Percentiles rank a stretch among this genome's conserved stretches.
phyloP scores from a whole-genome alignment of 2,113 vertebrate genomes.

The Aleadryas rufinucha region DNA sequence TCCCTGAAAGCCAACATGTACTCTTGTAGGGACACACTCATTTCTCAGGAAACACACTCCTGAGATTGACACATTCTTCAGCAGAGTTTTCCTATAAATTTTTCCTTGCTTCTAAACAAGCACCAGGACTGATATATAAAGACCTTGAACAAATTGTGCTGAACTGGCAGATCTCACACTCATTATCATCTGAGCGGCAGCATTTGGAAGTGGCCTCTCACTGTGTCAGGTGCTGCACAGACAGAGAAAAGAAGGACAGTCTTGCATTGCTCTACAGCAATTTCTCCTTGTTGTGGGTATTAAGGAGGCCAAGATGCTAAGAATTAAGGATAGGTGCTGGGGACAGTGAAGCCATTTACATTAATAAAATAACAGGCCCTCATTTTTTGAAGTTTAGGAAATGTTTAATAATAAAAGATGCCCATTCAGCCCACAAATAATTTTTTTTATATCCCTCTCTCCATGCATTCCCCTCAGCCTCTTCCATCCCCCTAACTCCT shows the following conservation, averaged over 20 bases:
- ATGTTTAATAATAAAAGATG: neutral
- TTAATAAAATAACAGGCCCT: neutral
- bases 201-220: neutral
- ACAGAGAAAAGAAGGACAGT: neutral
- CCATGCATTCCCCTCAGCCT: rapidly evolving
- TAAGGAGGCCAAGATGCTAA: neutral
- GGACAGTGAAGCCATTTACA: neutral
- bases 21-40: neutral
- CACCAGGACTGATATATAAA: neutral
- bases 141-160: neutral
- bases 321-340: neutral
- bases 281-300: neutral
- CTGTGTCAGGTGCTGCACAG: neutral
- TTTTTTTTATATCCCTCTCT: neutral
- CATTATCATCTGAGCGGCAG: neutral
- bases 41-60: neutral
- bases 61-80: neutral
- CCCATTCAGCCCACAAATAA: neutral
- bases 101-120: neutral
- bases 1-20: neutral
- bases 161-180: neutral
- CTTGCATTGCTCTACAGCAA: neutral
- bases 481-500: rapidly evolving
- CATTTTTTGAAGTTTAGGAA: neutral
- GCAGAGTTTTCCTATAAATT: neutral